Base-by-base conservation (phyloP, 1,140 invertebrate genomes). In the Plectus sambesii region DNA sequence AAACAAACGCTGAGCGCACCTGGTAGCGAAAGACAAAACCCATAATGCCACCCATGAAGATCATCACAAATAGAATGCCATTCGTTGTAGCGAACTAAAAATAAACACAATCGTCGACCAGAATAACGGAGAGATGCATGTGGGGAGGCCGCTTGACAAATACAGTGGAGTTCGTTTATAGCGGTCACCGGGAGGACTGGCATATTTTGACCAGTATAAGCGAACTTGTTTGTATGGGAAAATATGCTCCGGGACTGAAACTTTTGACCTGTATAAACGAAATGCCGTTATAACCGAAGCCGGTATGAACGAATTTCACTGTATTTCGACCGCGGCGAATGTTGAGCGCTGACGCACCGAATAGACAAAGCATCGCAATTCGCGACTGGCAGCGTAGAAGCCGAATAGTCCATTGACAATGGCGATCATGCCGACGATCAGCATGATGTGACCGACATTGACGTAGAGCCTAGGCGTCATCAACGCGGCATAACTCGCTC, bases 31-130 rank as follows among this genome's bases (percentile, higher is more conserved):
- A 66, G 8, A 69, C 66, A 29, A 69, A 58, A 26, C 63, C 63
- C 55, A 66, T 66, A 4, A 69, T 49, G 15, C 63, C 63, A 15
- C 63, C 63, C 42, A 66, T 60, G 20, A 68, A 51, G 8, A 66
- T 43, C 62, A 67, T 67, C 12, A 66, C 46, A 35, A 63, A 64
- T 19, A 66, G 55, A 30, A 66, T 64, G n/a, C 52, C 36, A 26
- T 48, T 58, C 3, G 64, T 55, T 22, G 61, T 56, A n/a, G 63
- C 44, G 42, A 59, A 66, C 62, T 64, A 39, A 47, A 63, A 56
- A 3, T 6, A 6, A 44, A n/a, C n/a, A n/a, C n/a, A n/a, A n/a
- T n/a, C n/a, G n/a, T n/a, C n/a, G n/a, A n/a, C n/a, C n/a, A n/a
- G n/a, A n/a, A n/a, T n/a, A n/a, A n/a, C n/a, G n/a, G n/a, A n/a